phyloP scores from a whole-genome alignment of 1,140 invertebrate species.

The Diabrotica undecimpunctata region DNA sequence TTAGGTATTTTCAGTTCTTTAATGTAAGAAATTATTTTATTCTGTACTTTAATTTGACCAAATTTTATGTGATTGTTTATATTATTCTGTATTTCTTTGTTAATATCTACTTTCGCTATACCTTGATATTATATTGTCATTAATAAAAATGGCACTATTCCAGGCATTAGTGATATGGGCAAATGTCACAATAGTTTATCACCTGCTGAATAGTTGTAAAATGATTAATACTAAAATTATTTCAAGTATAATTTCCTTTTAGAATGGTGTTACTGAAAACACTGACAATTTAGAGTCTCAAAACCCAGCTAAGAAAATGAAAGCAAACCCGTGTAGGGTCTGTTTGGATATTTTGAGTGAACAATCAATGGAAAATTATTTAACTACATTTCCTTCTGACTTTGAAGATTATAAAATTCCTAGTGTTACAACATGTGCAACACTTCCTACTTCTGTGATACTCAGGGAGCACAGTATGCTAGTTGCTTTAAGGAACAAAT shows the following conservation, averaged over 20 bases:
- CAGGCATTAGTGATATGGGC: too few species aligned
- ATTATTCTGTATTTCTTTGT: too few species aligned
- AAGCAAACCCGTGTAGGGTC: constrained; percentile 51
- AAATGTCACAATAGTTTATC: too few species aligned
- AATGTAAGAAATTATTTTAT: too few species aligned
- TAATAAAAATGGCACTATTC: too few species aligned
- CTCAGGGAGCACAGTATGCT: constrained; percentile 50
- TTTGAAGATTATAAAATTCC: constrained; percentile 47
- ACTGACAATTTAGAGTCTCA: constrained; percentile 18
- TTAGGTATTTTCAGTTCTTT: too few species aligned
- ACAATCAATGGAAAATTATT: constrained; percentile 46
- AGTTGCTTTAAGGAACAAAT: constrained; percentile 46
- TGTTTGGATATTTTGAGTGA: constrained; percentile 64
- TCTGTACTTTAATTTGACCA: too few species aligned
- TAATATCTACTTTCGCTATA: too few species aligned
- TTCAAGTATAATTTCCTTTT: not conserved
- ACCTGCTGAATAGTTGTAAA: too few species aligned
- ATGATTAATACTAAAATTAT: too few species aligned
- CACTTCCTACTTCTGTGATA: constrained; percentile 47
- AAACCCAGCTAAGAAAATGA: constrained; percentile 29
- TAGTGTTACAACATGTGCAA: constrained; percentile 47
- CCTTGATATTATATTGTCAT: too few species aligned
- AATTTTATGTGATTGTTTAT: too few species aligned
- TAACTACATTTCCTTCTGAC: constrained; percentile 47
- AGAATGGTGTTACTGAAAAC: constrained; percentile 3